Conservation (phyloP, 2,888 invertebrate genomes). For the Xanthorhoe designata region DNA sequence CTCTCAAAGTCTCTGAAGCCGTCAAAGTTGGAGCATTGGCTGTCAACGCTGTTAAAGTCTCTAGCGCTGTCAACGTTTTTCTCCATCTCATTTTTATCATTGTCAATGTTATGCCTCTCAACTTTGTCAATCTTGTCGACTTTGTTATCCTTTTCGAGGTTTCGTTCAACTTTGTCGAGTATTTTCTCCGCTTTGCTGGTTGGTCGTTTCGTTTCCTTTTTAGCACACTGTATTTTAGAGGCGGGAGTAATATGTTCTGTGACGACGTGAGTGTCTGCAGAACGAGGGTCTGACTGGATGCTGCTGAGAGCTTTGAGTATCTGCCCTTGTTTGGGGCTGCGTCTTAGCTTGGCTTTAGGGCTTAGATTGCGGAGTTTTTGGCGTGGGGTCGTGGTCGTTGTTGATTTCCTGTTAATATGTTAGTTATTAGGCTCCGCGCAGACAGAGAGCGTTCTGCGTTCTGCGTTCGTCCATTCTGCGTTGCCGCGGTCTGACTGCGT, state of each 20-base stretch:
- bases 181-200: neutral
- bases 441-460: too few relatives aligned
- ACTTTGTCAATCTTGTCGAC: neutral
- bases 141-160: neutral
- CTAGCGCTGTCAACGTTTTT: neutral
- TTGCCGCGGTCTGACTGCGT: too few relatives aligned
- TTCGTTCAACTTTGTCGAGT: neutral
- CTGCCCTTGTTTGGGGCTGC: constrained; percentile 26
- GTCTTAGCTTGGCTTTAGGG: constrained; percentile 23
- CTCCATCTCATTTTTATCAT: neutral
- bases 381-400: constrained; percentile 26
- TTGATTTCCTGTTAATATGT: neutral
- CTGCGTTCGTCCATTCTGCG: too few relatives aligned
- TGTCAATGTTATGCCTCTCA: neutral
- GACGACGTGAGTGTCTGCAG: constrained; percentile 28
- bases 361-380: constrained; percentile 18
- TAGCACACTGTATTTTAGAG: constrained; percentile 46
- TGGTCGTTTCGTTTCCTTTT: constrained; percentile 31
- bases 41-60: constrained; percentile 5
- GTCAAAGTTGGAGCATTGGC: constrained; percentile 12
- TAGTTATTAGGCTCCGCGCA: too few relatives aligned
- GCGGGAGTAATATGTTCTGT: constrained; percentile 40
- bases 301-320: constrained; percentile 34
- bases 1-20: constrained; percentile 13
- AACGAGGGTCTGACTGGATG: constrained; percentile 8